These are phyloP conservation scores for Melanotaenia boesemani DNA, from an alignment of 2,797 vertebrate species.

Conservation along the genomic window DNA sequence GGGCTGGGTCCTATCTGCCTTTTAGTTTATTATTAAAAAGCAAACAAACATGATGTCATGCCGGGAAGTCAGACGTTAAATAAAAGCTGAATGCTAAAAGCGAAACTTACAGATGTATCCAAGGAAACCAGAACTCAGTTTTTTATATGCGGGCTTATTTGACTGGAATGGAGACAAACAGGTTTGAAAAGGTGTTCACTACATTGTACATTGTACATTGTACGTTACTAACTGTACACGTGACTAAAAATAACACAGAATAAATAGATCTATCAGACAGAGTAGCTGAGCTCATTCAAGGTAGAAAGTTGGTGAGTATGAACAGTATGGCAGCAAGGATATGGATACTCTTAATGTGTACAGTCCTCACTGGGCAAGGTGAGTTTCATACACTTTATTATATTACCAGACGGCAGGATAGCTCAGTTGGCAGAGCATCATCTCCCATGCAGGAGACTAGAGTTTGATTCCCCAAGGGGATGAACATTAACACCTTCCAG, in stretches of 20 bases:
- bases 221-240: rapidly evolving
- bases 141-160: too few species aligned
- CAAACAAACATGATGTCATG: background rate
- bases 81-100: background rate
- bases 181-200: slow-evolving; percentile 8
- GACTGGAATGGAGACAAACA: slow-evolving; percentile 26
- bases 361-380: slow-evolving; percentile 36
- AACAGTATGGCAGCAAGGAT: slow-evolving; percentile 32
- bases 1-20: background rate
- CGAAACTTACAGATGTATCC: too few species aligned
- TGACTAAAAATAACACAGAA: rapidly evolving
- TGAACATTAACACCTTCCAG: too few species aligned
- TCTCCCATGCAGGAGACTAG: too few species aligned
- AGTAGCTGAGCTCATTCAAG: background rate
- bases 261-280: rapidly evolving
- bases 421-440: too few species aligned
- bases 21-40: background rate
- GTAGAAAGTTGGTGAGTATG: rapidly evolving
- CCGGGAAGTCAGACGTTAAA: background rate
- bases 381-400: slow-evolving; percentile 10
- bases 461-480: too few species aligned
- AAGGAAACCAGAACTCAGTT: too few species aligned
- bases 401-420: too few species aligned
- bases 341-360: slow-evolving; percentile 16
- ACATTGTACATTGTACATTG: too few species aligned